Evolutionary conservation across 2,797 vertebrate genomes (phyloP).

Genomic region (Myripristis jacobus): DNA sequence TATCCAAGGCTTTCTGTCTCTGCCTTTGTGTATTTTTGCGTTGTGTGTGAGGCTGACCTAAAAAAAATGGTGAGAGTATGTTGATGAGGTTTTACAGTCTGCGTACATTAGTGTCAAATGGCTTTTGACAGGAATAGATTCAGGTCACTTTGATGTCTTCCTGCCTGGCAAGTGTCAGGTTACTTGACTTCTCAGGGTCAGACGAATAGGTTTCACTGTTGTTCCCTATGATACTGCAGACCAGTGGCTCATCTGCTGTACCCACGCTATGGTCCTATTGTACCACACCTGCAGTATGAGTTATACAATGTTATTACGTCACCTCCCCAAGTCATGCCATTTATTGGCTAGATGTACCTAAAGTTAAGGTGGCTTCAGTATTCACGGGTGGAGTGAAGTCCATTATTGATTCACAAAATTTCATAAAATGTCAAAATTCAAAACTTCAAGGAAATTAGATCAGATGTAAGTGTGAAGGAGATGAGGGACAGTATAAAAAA

Average conservation of each 20-base stretch:
- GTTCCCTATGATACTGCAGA: no score
- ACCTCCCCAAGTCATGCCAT: no score
- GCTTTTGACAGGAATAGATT: background rate
- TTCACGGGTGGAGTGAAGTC: background rate
- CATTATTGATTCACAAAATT: background rate
- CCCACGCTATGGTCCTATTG: background rate
- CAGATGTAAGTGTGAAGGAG: background rate
- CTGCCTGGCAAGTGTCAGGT: conserved; percentile 4
- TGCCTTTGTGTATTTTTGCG: background rate
- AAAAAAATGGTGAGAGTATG: background rate
- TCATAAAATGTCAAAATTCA: no score
- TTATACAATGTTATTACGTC: no score
- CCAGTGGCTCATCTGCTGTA: background rate
- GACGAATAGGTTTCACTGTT: background rate
- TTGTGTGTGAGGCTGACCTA: background rate
- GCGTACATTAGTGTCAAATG: no score
- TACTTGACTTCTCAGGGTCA: conserved; percentile 3
- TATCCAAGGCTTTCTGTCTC: background rate
- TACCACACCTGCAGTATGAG: no score
- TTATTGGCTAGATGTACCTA: background rate
- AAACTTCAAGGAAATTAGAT: background rate
- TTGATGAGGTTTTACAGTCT: no score
- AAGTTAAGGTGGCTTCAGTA: background rate
- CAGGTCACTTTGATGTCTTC: conserved; percentile 5
- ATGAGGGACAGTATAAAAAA: background rate